Evolutionary conservation across 2,888 invertebrate species (phyloP).

Genomic region (Schizaphis graminum): DNA sequence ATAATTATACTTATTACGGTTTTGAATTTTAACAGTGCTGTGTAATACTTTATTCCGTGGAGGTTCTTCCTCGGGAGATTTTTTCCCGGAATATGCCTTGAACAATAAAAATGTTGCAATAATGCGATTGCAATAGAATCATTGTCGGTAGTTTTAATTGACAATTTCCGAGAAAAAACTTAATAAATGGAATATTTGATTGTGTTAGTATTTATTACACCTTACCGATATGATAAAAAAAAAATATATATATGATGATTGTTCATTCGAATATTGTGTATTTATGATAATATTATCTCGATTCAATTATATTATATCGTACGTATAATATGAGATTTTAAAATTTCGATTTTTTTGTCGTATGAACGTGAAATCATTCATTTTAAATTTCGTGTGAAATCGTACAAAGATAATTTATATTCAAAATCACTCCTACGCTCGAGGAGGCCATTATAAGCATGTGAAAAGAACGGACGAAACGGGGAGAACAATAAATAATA

Average conservation of each 20-base stretch:
- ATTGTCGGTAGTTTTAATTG: neutral
- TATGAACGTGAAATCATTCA: neutral
- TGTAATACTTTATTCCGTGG: neutral
- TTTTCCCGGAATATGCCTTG: neutral
- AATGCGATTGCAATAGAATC: neutral
- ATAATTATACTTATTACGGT: too few relatives aligned
- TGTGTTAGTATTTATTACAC: neutral
- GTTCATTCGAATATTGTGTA: neutral
- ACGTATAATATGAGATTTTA: neutral
- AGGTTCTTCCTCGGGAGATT: neutral
- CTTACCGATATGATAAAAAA: neutral
- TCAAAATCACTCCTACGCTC: conserved; percentile 30
- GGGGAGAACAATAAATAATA: conserved; percentile 32
- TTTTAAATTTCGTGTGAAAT: neutral
- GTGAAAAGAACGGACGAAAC: neutral
- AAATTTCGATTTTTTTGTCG: neutral
- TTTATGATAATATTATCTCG: neutral
- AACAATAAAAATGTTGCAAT: neutral
- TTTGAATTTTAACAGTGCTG: neutral
- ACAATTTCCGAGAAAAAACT: neutral
- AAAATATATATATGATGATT: neutral
- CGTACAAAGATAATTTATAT: conserved; percentile 31
- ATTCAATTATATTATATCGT: neutral
- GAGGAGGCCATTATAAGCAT: neutral
- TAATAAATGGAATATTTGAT: neutral